phyloP scores from a whole-genome alignment of 1,140 invertebrate species.

The Gryllus bimaculatus region DNA sequence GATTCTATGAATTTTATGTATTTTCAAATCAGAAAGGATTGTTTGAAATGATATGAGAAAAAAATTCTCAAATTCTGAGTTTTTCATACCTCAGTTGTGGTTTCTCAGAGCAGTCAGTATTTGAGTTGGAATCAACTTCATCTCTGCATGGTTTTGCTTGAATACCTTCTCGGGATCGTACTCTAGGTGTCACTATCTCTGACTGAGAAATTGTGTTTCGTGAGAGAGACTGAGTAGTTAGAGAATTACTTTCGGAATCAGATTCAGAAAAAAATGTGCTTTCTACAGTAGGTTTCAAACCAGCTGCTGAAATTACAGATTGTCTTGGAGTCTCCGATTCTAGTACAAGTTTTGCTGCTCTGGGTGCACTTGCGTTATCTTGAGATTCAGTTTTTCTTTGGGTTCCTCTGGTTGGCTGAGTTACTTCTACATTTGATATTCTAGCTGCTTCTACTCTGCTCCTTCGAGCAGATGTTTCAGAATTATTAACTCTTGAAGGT shows the following conservation, averaged over 20 bases:
- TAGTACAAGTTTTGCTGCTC: background rate
- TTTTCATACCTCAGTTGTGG: constrained; percentile 36
- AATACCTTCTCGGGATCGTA: constrained; percentile 6
- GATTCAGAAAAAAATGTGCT: background rate
- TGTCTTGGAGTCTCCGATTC: background rate
- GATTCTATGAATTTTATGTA: too few relatives aligned
- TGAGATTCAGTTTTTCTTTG: background rate
- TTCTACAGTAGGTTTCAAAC: background rate
- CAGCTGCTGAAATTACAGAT: background rate
- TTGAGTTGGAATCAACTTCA: constrained; percentile 27
- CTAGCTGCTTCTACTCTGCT: constrained; percentile 9
- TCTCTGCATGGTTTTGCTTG: constrained; percentile 10
- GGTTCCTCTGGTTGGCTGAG: background rate
- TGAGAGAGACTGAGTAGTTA: background rate
- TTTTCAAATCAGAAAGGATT: too few relatives aligned
- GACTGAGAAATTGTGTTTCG: background rate
- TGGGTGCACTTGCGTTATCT: background rate
- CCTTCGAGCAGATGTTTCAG: background rate
- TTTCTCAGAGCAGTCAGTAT: constrained; percentile 41
- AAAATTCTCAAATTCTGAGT: background rate
- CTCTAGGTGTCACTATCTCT: background rate
- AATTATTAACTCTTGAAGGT: background rate
- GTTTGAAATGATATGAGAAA: too few relatives aligned
- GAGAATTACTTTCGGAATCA: background rate
- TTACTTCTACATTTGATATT: constrained; percentile 30